Evolutionary conservation across 1,140 invertebrate genomes (phyloP).

Genomic region (Lysiphlebus fabarum): DNA sequence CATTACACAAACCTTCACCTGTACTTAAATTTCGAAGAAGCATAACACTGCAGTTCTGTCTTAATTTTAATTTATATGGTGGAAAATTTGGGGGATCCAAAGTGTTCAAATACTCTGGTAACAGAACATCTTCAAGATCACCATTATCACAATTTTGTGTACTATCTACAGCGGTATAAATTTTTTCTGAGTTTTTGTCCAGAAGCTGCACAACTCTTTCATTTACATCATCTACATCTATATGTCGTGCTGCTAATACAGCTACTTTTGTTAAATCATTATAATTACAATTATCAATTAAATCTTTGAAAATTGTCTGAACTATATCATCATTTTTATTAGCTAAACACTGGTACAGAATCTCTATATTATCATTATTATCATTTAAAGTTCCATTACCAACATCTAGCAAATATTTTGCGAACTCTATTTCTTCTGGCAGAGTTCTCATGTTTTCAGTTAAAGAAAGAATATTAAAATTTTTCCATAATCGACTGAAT

Average conservation of each 20-base stretch:
- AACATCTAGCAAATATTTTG: constrained; percentile 23
- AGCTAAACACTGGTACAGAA: constrained; percentile 11
- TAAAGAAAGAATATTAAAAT: constrained; percentile 24
- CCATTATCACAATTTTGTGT: constrained; percentile 15
- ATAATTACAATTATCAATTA: constrained; percentile 18
- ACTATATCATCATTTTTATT: constrained; percentile 7
- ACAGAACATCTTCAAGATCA: constrained; percentile 14
- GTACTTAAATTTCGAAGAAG: constrained; percentile 7
- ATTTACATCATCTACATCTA: constrained; percentile 27
- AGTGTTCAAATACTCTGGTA: constrained; percentile 30
- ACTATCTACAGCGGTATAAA: constrained; percentile 18
- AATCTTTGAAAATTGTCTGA: constrained; percentile 11
- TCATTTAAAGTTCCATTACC: constrained; percentile 24
- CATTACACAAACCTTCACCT: constrained; percentile 19
- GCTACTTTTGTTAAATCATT: constrained; percentile 18
- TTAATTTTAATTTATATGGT: constrained; percentile 11
- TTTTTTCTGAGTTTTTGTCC: constrained; percentile 10
- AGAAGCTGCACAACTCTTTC: constrained; percentile 23
- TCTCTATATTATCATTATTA: constrained; percentile 13
- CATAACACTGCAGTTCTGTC: background rate
- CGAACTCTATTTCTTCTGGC: constrained; percentile 19
- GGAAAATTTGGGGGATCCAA: constrained; percentile 24
- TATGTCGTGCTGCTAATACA: constrained; percentile 22
- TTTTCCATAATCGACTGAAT: constrained; percentile 22
- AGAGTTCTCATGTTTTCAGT: constrained; percentile 24